Evolutionary conservation across 2,888 invertebrate species (phyloP).

Genomic region (Polymixis lichenea): DNA sequence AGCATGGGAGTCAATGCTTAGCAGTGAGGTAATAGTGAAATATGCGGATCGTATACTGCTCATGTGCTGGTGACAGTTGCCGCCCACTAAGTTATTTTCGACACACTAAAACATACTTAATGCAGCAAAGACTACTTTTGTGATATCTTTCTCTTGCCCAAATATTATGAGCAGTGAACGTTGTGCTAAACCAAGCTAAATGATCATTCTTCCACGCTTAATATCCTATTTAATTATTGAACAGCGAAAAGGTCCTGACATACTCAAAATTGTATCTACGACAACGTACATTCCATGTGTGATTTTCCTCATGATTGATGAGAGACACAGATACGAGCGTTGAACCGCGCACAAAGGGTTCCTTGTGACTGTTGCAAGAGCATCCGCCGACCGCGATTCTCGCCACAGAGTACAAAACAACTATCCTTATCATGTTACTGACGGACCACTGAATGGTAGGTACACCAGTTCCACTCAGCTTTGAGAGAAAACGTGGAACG

Average conservation of each 20-base stretch:
- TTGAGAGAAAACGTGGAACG: constrained; percentile 23
- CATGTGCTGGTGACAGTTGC: constrained; percentile 30
- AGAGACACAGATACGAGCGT: constrained; percentile 72
- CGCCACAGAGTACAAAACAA: constrained; percentile 78
- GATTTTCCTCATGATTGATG: constrained; percentile 68
- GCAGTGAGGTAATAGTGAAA: constrained; percentile 39
- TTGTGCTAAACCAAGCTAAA: neutral
- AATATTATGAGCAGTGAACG: neutral
- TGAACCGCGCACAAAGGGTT: constrained; percentile 80
- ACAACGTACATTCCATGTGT: constrained; percentile 40
- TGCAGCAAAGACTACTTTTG: neutral
- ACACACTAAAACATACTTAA: neutral
- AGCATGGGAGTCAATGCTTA: constrained; percentile 62
- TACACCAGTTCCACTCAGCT: constrained; percentile 44
- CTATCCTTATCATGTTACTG: constrained; percentile 77
- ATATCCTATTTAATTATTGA: constrained; percentile 9
- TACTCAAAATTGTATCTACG: constrained; percentile 37
- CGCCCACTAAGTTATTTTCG: constrained; percentile 3
- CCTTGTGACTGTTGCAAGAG: constrained; percentile 78
- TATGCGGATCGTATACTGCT: constrained; percentile 15
- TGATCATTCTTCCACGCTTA: neutral
- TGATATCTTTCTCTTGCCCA: neutral
- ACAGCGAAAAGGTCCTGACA: constrained; percentile 21
- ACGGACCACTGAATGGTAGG: constrained; percentile 60
- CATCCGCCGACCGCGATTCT: constrained; percentile 82